A percentile compares a stretch with the other conserved stretches of the same genome.
These are phyloP conservation scores for Noctua janthina DNA, from an alignment of 2,888 invertebrate genomes.

Conservation along the genomic window DNA sequence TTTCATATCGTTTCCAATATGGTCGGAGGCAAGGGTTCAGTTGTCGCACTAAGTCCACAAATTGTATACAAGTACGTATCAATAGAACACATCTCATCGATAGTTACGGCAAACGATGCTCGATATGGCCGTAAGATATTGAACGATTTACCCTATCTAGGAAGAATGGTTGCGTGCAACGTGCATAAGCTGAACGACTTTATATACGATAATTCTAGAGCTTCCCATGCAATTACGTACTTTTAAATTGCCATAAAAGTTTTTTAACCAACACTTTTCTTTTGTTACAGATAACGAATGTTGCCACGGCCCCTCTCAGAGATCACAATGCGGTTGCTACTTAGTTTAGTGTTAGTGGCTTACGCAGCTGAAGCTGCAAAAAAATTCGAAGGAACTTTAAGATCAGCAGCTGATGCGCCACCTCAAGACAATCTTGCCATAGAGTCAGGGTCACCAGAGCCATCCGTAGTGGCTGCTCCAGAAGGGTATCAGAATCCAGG, in stretches of 20 bases:
- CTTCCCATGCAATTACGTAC: constrained; percentile 79
- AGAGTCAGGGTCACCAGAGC: constrained; percentile 86
- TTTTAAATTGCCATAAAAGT: constrained; percentile 76
- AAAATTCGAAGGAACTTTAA: constrained; percentile 87
- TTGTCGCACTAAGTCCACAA: constrained; percentile 67
- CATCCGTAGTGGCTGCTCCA: constrained; percentile 85
- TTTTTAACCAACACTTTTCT: constrained; percentile 80
- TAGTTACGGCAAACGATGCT: constrained; percentile 68
- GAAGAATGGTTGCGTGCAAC: constrained; percentile 78
- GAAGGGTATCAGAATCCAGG: constrained; percentile 86
- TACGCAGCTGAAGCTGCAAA: constrained; percentile 87
- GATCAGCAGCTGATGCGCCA: constrained; percentile 88
- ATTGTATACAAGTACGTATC: constrained; percentile 66
- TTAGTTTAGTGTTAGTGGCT: constrained; percentile 86
- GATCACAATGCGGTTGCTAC: constrained; percentile 86
- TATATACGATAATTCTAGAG: constrained; percentile 74
- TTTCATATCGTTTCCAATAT: constrained; percentile 64
- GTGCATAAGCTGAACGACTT: constrained; percentile 75
- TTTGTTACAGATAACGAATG: constrained; percentile 88
- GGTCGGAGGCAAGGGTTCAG: constrained; percentile 64
- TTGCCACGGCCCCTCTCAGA: constrained; percentile 84
- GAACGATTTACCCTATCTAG: constrained; percentile 71
- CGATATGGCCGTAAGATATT: constrained; percentile 71
- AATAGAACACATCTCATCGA: constrained; percentile 69
- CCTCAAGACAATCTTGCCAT: constrained; percentile 87